These are phyloP conservation scores for Sebastolobus altivelis DNA, from an alignment of 2,797 vertebrate genomes.

Conservation along the genomic window DNA sequence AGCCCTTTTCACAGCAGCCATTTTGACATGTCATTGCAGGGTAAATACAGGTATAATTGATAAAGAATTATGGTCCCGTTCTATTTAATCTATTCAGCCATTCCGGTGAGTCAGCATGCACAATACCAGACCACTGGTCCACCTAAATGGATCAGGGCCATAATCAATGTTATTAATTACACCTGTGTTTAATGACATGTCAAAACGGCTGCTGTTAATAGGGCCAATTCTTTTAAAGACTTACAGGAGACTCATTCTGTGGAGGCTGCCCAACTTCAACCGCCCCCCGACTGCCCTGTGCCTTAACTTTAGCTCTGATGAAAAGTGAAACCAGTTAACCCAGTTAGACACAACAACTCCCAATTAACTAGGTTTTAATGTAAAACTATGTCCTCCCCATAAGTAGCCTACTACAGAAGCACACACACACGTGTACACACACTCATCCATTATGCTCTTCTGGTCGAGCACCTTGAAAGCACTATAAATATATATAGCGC, in stretches of 20 bases:
- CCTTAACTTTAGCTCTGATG: neutral
- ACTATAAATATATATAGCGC: conserved; percentile 48
- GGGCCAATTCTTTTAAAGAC: neutral
- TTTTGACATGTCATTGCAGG: neutral
- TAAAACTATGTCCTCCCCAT: neutral
- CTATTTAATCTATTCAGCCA: neutral
- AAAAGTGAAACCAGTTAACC: neutral
- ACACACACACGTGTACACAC: neutral
- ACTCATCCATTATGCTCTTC: conserved; percentile 8
- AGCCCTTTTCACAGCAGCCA: neutral
- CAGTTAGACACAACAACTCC: neutral
- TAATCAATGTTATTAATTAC: neutral
- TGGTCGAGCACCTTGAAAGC: conserved; percentile 43
- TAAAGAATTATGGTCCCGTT: neutral
- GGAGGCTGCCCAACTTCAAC: neutral
- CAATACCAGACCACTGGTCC: neutral
- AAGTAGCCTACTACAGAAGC: neutral
- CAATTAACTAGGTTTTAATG: neutral
- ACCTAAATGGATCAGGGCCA: neutral
- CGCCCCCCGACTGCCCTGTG: too few relatives aligned
- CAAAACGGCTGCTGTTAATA: neutral
- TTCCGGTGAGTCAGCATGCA: neutral
- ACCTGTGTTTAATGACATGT: too few relatives aligned
- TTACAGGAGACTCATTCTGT: neutral
- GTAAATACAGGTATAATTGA: neutral